A percentile compares a stretch with the other conserved stretches of the same genome.
phyloP scores from a whole-genome alignment of 2,113 vertebrate genomes.

The Cyanoramphus novaezelandiae region DNA sequence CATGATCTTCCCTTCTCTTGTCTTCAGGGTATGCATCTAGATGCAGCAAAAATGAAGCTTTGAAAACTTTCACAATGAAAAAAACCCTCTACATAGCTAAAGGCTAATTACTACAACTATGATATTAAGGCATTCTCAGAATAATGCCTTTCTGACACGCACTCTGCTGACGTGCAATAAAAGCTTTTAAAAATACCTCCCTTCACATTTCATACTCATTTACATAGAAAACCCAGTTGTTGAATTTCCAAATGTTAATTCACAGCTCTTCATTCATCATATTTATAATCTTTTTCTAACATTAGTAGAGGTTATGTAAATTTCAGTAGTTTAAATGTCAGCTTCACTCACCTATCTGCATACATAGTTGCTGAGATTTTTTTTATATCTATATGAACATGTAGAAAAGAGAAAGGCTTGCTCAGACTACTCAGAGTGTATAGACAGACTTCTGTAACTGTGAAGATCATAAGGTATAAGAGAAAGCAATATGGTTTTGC shows the following conservation, averaged over 20 bases:
- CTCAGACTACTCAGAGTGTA: not conserved
- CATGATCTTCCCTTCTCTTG: not conserved
- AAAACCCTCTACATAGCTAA: not conserved
- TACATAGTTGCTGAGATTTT: not conserved
- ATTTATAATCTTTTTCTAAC: not conserved
- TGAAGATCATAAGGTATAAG: not conserved
- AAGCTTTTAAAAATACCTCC: constrained; percentile 32
- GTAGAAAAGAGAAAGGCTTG: not conserved
- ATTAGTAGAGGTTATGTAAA: not conserved
- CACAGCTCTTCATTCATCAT: not conserved
- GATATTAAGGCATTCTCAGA: constrained; percentile 7
- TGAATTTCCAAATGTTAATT: constrained; percentile 54
- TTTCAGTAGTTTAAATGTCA: constrained; percentile 34
- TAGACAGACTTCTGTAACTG: not conserved
- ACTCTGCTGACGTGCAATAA: not conserved
- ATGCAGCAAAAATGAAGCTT: not conserved
- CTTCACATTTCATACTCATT: constrained; percentile 25
- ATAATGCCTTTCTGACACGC: constrained; percentile 29
- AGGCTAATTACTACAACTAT: constrained; percentile 3
- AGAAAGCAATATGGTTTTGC: not conserved
- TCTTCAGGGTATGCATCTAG: not conserved
- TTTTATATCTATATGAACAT: not conserved
- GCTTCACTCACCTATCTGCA: not conserved
- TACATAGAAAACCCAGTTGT: not conserved
- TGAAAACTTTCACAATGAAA: not conserved